Base-by-base conservation (phyloP, 2,888 invertebrate genomes). In the Elgonia sp. region DNA sequence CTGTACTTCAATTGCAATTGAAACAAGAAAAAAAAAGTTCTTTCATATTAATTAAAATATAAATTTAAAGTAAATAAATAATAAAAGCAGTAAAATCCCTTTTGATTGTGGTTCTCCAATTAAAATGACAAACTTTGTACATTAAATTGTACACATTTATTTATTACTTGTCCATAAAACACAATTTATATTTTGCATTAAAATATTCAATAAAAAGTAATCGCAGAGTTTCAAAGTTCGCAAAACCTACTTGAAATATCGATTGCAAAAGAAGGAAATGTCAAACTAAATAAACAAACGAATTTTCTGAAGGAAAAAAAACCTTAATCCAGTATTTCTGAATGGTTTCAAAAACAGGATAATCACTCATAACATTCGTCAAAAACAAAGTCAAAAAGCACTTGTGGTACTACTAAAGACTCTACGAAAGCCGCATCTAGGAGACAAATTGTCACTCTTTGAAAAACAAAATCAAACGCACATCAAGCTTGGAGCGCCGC, bases 381-480 rank as follows among this genome's bases (percentile, higher is more conserved):
- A 63, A 77, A 81, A 76, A 81, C 42, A 53, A 69, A 57, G 37
- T 77, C 50, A 77, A 79, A 62, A 86, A 83, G 82, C 79, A 76
- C 42, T 21, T 53, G 46, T 57, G 65, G 50, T 69, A 39, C 69
- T 81, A 76, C 81, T 76, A 69, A 75, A 73, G 39, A 76, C 10
- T 85, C 84, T 80, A 84, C 80, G 7, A 37, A 86, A 86, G 70
- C 75, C 63, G 67, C 70, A 10, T 76, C 50, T 75, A 85, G 29
- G 7, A 80, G 53, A 50, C 16, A 76, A 70, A 7, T 53, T 18
- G 20, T 65, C 67, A 57, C 75, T 46, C 75, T 73, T 21, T 0
- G 55, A 39, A 73, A n/a, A 77, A 77, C 75, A 83, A 83, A 70
- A 12, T 67, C 60, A 85, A 73, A 85, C 73, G 81, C 81, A 76